Percentiles rank a stretch among this genome's conserved stretches.
Conservation (phyloP, 2,113 vertebrate genomes). For the Ophiodon elongatus region DNA sequence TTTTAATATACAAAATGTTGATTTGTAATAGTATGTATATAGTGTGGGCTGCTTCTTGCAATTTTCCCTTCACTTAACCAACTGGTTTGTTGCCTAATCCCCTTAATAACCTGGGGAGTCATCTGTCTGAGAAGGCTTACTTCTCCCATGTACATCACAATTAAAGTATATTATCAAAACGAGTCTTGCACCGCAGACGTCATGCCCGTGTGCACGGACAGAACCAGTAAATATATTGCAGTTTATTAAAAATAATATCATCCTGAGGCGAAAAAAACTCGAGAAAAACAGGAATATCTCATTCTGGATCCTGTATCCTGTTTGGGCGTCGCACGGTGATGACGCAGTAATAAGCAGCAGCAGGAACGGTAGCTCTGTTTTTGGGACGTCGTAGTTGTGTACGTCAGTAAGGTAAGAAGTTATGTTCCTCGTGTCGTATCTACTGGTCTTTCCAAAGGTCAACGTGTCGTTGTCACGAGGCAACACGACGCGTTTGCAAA, state of each 20-base stretch:
- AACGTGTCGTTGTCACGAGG: neutral
- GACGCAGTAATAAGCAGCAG: neutral
- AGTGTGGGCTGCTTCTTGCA: neutral
- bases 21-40: too few species aligned
- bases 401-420: neutral
- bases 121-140: neutral
- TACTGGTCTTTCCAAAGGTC: fast-evolving
- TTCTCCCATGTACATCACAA: neutral
- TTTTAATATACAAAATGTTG: too few species aligned
- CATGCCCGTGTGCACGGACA: neutral
- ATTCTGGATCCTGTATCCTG: neutral
- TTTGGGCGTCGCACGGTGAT: slow-evolving; percentile 25
- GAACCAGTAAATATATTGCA: neutral
- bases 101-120: neutral
- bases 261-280: neutral
- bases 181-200: neutral
- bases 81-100: neutral
- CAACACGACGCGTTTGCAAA: neutral
- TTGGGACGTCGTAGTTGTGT: neutral
- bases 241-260: neutral
- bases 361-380: neutral
- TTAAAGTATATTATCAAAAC: neutral
- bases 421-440: fast-evolving
- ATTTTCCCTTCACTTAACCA: neutral
- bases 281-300: neutral